Conservation (phyloP, 2,888 invertebrate species). For the Crepidodera aurea region DNA sequence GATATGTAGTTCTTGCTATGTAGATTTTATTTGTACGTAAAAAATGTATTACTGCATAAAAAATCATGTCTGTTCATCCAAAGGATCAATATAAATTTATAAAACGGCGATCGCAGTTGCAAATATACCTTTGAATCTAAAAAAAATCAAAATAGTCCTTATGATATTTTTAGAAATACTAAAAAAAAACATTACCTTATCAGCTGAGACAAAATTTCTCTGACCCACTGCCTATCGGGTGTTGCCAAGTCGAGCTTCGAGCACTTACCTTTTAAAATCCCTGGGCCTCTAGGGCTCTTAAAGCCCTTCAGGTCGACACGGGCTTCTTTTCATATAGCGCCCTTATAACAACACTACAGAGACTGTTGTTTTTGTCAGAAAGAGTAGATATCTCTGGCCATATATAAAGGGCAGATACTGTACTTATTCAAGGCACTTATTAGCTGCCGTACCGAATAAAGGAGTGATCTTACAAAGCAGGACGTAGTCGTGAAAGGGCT, state of each 20-base stretch:
- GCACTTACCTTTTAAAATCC: slow-evolving; percentile 25
- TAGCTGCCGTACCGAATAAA: not conserved
- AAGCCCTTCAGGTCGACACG: slow-evolving; percentile 36
- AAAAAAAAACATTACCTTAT: too few relatives aligned
- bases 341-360: slow-evolving; percentile 49
- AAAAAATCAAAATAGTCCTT: too few relatives aligned
- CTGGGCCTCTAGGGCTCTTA: slow-evolving; percentile 21
- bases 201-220: too few relatives aligned
- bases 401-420: slow-evolving; percentile 40
- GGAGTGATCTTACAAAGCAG: not conserved
- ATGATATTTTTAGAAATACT: too few relatives aligned
- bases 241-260: not conserved
- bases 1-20: too few relatives aligned
- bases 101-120: too few relatives aligned
- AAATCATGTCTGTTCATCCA: too few relatives aligned
- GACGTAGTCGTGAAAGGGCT: not conserved
- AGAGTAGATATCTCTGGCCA: slow-evolving; percentile 6
- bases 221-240: not conserved
- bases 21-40: too few relatives aligned
- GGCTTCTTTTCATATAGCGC: slow-evolving; percentile 44
- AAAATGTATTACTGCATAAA: too few relatives aligned
- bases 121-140: too few relatives aligned
- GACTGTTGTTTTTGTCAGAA: slow-evolving; percentile 53
- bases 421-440: slow-evolving; percentile 22
- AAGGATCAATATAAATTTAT: too few relatives aligned